Percentiles rank a stretch among this genome's conserved stretches.
These are phyloP conservation scores for Sebastes steindachneri DNA, from an alignment of 2,797 vertebrate genomes.

Conservation along the genomic window DNA sequence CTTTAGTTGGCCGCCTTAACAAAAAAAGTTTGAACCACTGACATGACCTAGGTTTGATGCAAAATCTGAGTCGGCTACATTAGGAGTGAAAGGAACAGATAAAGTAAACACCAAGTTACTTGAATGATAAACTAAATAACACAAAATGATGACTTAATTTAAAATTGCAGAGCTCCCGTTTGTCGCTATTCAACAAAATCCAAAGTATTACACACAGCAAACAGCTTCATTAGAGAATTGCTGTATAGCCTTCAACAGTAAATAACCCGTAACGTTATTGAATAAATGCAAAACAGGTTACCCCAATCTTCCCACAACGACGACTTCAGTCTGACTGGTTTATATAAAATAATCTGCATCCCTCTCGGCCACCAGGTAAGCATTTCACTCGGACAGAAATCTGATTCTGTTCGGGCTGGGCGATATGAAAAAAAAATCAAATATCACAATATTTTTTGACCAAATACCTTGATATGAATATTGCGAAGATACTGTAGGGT, in stretches of 20 bases:
- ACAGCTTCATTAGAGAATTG: background rate
- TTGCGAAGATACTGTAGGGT: no score
- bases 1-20: background rate
- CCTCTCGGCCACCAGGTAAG: no score
- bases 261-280: background rate
- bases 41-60: background rate
- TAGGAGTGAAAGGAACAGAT: background rate
- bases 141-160: background rate
- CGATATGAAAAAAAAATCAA: no score
- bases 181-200: background rate
- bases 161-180: background rate
- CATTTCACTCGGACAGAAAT: background rate
- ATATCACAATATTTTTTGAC: no score
- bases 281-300: background rate
- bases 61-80: background rate
- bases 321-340: background rate
- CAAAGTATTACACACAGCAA: background rate
- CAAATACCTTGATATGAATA: no score
- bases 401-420: background rate
- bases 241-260: background rate
- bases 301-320: no score
- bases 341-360: background rate
- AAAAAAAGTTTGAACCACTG: background rate
- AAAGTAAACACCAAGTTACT: background rate
- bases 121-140: background rate